Evolutionary conservation across 2,113 vertebrate species (phyloP), one percentile per base, ranked within the genome.

Genomic region (Cariama cristata): DNA sequence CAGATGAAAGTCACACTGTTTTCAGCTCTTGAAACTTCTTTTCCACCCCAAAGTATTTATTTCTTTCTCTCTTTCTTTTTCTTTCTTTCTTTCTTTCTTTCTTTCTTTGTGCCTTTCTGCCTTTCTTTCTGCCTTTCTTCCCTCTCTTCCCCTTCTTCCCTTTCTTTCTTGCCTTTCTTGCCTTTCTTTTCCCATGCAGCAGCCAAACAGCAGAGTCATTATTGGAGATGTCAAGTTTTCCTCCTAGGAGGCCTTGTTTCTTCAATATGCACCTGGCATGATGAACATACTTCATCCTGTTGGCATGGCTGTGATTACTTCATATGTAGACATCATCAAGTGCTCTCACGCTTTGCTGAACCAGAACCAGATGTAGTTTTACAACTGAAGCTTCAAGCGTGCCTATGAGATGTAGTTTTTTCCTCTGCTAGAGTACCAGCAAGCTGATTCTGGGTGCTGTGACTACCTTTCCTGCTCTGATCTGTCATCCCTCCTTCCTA

Each of bases 41-140:
- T 79, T 67, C 7, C 6, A 52, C 2, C 1, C 5, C 35, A 42
- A 44, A 42, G 14, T 47, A 63, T 33, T 23, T 32, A 0, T 6
- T 44, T 21, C 14, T 11, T 7, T 56, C 10, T 45, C 21, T 44
- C 11, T 35, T 47, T 19, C 32, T 32, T 24, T 6, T 12, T 18
- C 14, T 3, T n/a, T 18, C 20, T 5, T 33, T 4, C 20, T 30
- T 24, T 3, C 8, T 4, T 35, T 6, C 11, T 7, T 45, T 27
- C 22, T 9, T 33, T 28, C 40, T 38, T 38, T 38, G 8, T 38
- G 38, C 38, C 38, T 38, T 38, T 38, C 38, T 38, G 38, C 38
- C 38, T 24, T 32, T 11, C 5, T 21, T 32, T 32, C n/a, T n/a
- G n/a, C 12, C 4, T 49, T 6, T 9, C 45, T 26, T 44, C 9